These are phyloP conservation scores for Anguilla rostrata DNA, from an alignment of 2,113 vertebrate species.

Conservation along the genomic window DNA sequence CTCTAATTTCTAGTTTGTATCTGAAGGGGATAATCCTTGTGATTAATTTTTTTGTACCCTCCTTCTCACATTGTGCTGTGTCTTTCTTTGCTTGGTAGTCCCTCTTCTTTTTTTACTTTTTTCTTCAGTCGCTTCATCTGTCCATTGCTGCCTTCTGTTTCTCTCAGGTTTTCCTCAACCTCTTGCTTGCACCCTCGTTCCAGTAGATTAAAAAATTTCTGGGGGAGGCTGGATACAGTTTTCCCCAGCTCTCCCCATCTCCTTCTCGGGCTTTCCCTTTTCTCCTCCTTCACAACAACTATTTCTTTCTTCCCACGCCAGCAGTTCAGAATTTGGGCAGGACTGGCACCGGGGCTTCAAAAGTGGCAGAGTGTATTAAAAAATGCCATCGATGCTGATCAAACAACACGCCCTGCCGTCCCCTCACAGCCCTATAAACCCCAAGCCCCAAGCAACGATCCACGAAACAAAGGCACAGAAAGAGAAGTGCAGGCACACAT, in stretches of 20 bases:
- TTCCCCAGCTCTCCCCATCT: constrained; percentile 25
- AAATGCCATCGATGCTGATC: constrained; percentile 22
- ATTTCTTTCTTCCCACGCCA: constrained; percentile 39
- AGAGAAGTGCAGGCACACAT: not conserved
- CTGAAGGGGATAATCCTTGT: not conserved
- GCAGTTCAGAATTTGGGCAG: constrained; percentile 28
- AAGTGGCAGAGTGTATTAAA: constrained; percentile 43
- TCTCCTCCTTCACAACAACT: constrained; percentile 23
- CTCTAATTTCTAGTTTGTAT: not conserved
- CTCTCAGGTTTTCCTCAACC: not conserved
- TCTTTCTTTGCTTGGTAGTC: not conserved
- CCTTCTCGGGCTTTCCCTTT: constrained; percentile 31
- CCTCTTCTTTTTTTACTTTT: not conserved
- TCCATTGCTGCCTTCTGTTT: not conserved
- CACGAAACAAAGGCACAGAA: not conserved
- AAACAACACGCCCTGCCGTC: not conserved
- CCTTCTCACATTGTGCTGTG: not conserved
- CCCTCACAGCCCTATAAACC: not conserved
- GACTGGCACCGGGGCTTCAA: constrained; percentile 41
- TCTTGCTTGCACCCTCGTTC: not conserved
- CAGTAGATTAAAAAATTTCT: constrained; percentile 8
- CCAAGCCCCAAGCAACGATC: not conserved
- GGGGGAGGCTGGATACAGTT: constrained; percentile 28
- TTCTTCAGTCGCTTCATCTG: not conserved
- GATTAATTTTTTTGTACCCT: not conserved